Evolutionary conservation across 2,113 vertebrate genomes (phyloP).

Genomic region (Oxygymnocypris stewartii): DNA sequence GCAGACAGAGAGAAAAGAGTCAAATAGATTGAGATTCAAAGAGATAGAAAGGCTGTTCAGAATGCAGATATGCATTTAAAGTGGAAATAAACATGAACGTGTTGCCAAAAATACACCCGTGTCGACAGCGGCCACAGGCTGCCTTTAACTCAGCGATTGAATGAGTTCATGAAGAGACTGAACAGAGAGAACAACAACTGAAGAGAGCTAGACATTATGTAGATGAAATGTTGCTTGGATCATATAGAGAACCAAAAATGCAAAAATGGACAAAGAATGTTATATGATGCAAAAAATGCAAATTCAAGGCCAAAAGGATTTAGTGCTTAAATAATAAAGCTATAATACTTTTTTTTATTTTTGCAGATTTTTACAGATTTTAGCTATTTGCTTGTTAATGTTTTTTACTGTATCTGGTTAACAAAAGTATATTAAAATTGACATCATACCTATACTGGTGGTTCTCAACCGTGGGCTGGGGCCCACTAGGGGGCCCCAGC

Average conservation of each 20-base stretch:
- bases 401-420: no score
- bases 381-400: no score
- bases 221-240: neutral
- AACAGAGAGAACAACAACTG: neutral
- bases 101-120: slow-evolving; percentile 13
- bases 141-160: slow-evolving; percentile 8
- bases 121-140: slow-evolving; percentile 1
- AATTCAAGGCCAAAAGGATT: no score
- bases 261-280: neutral
- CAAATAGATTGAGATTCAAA: neutral
- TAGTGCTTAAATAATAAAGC: no score
- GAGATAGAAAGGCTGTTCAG: neutral
- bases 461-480: neutral
- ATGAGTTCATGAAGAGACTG: neutral
- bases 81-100: neutral
- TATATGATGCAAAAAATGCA: neutral
- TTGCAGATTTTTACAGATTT: no score
- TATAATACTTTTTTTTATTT: no score
- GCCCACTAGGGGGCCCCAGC: neutral
- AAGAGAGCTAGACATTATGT: neutral
- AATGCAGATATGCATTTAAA: slow-evolving; percentile 1
- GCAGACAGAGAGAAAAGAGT: neutral
- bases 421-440: no score
- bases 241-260: neutral
- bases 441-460: no score